These are phyloP conservation scores for Pseudomyrmex concolor DNA, from an alignment of 1,140 invertebrate species.

Conservation along the genomic window DNA sequence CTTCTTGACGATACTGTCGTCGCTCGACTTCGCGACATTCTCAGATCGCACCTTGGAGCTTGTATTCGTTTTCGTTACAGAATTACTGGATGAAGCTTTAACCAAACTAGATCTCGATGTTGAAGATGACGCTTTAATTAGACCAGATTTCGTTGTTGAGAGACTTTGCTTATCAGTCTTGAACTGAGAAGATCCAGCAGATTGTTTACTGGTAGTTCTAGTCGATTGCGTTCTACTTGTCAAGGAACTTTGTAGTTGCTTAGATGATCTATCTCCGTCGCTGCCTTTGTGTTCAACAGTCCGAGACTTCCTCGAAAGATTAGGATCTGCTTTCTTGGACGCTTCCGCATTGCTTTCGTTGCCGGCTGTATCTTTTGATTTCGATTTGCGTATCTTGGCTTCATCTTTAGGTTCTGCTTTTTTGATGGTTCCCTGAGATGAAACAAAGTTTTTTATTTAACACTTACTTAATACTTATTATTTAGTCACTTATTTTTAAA, in stretches of 20 bases:
- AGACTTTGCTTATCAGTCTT: constrained; percentile 47
- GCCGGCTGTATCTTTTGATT: constrained; percentile 47
- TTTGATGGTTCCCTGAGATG: constrained; percentile 70
- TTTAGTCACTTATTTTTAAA: too few relatives aligned
- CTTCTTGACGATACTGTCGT: constrained; percentile 16
- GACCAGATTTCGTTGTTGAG: constrained; percentile 27
- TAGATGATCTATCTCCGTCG: constrained; percentile 39
- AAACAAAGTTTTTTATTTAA: background rate
- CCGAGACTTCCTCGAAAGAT: constrained; percentile 15
- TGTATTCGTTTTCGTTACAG: constrained; percentile 39
- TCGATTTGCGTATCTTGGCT: constrained; percentile 54
- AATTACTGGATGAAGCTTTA: constrained; percentile 7
- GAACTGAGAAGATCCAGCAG: constrained; percentile 25
- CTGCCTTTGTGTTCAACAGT: constrained; percentile 21
- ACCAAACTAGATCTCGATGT: constrained; percentile 27
- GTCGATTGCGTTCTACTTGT: constrained; percentile 26
- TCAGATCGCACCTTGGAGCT: constrained; percentile 45
- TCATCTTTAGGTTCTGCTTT: constrained; percentile 65
- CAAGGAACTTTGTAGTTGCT: constrained; percentile 31
- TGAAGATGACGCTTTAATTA: background rate
- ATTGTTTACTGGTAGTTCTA: constrained; percentile 42
- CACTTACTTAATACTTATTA: too few relatives aligned
- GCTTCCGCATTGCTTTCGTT: constrained; percentile 29
- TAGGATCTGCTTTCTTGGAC: constrained; percentile 37
- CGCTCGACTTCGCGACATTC: constrained; percentile 6